phyloP scores from a whole-genome alignment of 2,888 invertebrate species.

The Rhamnusium bicolor region DNA sequence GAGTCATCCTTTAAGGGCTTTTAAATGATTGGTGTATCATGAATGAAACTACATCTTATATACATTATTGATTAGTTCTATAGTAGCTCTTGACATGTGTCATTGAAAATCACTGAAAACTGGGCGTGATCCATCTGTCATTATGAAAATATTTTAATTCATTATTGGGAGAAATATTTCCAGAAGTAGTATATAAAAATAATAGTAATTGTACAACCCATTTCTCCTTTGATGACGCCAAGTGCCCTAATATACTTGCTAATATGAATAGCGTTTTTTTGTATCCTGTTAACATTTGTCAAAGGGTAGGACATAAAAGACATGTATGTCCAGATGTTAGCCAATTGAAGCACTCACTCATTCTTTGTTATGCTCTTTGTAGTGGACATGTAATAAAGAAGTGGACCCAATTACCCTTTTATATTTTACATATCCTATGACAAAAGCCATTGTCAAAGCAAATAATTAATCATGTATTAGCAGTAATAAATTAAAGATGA shows the following conservation, averaged over 20 bases:
- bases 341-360: constrained; percentile 55
- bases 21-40: constrained; percentile 43
- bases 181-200: constrained; percentile 22
- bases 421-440: constrained; percentile 35
- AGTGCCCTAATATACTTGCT: constrained; percentile 51
- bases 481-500: constrained; percentile 36
- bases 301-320: constrained; percentile 51
- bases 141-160: not conserved
- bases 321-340: constrained; percentile 60
- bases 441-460: constrained; percentile 46
- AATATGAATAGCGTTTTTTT: constrained; percentile 53
- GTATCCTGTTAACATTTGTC: constrained; percentile 54
- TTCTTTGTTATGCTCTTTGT: constrained; percentile 55
- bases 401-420: constrained; percentile 51
- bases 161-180: constrained; percentile 25
- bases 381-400: constrained; percentile 60
- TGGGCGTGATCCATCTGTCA: constrained; percentile 14
- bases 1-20: constrained; percentile 58
- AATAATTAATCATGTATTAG: constrained; percentile 37
- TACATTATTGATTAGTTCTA: constrained; percentile 11
- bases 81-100: constrained; percentile 16
- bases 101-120: not conserved
- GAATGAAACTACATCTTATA: constrained; percentile 39
- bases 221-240: constrained; percentile 46
- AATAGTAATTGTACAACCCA: constrained; percentile 24